Conservation (phyloP, 2,113 vertebrate species). For the Gymnocephalus cernua region DNA sequence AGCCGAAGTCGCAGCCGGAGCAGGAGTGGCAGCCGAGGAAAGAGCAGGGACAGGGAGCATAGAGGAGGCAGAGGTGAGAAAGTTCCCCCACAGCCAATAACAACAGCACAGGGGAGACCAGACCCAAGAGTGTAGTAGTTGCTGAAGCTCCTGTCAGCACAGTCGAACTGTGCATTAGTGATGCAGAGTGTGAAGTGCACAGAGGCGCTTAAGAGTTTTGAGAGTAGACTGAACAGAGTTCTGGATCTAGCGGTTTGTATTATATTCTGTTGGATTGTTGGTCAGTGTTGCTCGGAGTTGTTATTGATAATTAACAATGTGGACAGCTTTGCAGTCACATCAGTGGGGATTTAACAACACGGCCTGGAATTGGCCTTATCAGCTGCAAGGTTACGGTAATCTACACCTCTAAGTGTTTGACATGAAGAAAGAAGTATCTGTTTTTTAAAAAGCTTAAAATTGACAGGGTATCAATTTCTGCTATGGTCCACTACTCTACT, state of each 20-base stretch:
- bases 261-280: constrained; percentile 1
- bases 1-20: constrained; percentile 83
- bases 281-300: constrained; percentile 24
- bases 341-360: constrained; percentile 43
- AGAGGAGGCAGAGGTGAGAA: constrained; percentile 81
- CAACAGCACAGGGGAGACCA: constrained; percentile 48
- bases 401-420: background rate
- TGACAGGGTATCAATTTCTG: background rate
- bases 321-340: constrained; percentile 65
- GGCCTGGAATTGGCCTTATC: constrained; percentile 58
- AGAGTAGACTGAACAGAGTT: constrained; percentile 6
- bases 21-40: constrained; percentile 85
- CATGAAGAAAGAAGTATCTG: background rate
- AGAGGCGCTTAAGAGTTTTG: background rate
- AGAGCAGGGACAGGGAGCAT: constrained; percentile 78
- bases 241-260: background rate
- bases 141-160: constrained; percentile 14
- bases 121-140: constrained; percentile 35
- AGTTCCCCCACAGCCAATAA: constrained; percentile 34
- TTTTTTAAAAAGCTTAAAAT: background rate
- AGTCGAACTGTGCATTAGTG: constrained; percentile 8
- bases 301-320: constrained; percentile 59
- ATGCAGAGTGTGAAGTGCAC: constrained; percentile 12
- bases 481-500: background rate
- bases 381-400: constrained; percentile 55